Percentiles rank a stretch among this genome's conserved stretches.
Conservation (phyloP, 2,113 vertebrate genomes). For the Cheirogaleus medius region DNA sequence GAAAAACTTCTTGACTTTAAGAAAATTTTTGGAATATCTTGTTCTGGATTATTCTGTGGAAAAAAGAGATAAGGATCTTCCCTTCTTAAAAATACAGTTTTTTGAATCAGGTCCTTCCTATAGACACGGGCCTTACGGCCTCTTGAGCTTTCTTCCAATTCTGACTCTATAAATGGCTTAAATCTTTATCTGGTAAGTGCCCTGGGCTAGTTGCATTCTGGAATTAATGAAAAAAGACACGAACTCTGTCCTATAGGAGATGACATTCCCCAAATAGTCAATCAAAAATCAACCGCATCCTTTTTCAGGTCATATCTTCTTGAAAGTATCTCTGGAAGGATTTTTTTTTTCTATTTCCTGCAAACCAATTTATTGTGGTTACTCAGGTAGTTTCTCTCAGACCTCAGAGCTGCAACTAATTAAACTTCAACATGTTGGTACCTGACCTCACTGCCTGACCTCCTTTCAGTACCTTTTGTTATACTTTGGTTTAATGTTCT, state of each 20-base stretch:
- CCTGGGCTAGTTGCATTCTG: neutral
- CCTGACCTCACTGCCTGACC: slow-evolving; percentile 33
- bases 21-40: slow-evolving; percentile 20
- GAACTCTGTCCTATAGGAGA: neutral
- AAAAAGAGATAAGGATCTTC: neutral
- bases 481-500: slow-evolving; percentile 29
- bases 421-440: slow-evolving; percentile 59
- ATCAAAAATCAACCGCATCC: slow-evolving; percentile 1
- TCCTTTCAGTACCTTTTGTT: slow-evolving; percentile 24
- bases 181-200: slow-evolving; percentile 10
- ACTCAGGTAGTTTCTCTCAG: slow-evolving; percentile 55
- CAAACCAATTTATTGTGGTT: slow-evolving; percentile 55
- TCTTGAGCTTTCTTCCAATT: neutral
- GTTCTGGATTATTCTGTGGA: neutral
- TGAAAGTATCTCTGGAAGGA: slow-evolving; percentile 52
- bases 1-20: slow-evolving; percentile 32
- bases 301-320: slow-evolving; percentile 52
- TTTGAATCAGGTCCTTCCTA: slow-evolving; percentile 18
- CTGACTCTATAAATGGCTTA: neutral
- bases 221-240: slow-evolving; percentile 49
- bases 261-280: slow-evolving; percentile 49
- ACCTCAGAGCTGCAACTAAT: slow-evolving; percentile 68
- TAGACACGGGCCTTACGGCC: neutral
- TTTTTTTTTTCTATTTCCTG: slow-evolving; percentile 43
- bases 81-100: neutral